Evolutionary conservation across 2,888 invertebrate genomes (phyloP), one percentile per base, ranked within the genome.

Genomic region (Nymphalis polychloros): DNA sequence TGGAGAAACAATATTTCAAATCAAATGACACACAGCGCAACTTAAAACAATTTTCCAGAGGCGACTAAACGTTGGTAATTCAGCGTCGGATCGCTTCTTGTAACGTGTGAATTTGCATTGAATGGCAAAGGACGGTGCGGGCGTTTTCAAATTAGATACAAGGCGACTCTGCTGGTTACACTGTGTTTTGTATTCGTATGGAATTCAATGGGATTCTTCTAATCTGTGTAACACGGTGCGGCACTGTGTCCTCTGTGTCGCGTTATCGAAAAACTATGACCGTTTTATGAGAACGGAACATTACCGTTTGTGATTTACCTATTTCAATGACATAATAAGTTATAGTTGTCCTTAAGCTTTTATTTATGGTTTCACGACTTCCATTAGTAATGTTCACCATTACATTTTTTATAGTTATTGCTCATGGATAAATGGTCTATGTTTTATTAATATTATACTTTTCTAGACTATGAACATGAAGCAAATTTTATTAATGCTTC

Each of bases 41-140:
- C 79, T 80, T 79, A 79, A 83, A 90, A 90, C 90, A 88, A 89
- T 91, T 90, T 90, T 85, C 86, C 81, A 83, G 83, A 89, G 92
- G 92, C 90, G 91, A 89, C 92, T 92, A 92, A 92, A 92, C 88
- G 92, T 87, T 85, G 87, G 88, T 92, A 92, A 92, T 92, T 90
- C 88, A 82, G 84, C 81, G 84, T 84, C 83, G 84, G 81, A 86
- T 85, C 85, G 88, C 87, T 90, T 90, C 90, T 90, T 87, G 86
- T 89, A 88, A 86, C 86, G 85, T 86, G 83, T 79, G 83, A 85
- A 92, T 92, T 92, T 92, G 92, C 92, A 92, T 92, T 92, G 86
- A 92, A 92, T 92, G 90, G 92, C 79, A 82, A 84, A 86, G 88
- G 87, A 88, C 87, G 84, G 83, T 78, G 83, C 79, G 81, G 83